A percentile compares a stretch with the other conserved stretches of the same genome.
Conservation (phyloP, 2,113 vertebrate genomes). For the Mastomys natalensis region DNA sequence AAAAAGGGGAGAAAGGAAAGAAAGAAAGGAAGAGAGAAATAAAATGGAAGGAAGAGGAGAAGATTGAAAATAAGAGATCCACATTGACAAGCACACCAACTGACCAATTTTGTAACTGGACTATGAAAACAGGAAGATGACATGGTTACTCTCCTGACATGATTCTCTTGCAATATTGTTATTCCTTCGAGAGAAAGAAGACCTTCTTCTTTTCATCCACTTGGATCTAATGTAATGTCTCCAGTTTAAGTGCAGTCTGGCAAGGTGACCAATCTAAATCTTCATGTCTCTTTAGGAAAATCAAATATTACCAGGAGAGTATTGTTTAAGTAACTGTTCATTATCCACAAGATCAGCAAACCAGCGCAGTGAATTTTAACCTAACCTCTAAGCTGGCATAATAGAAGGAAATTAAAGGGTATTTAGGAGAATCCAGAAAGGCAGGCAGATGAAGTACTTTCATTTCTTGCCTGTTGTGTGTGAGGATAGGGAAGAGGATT, state of each 20-base stretch:
- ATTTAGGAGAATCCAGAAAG: background rate
- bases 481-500: background rate
- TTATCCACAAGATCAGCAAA: background rate
- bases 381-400: background rate
- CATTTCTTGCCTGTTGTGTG: no score
- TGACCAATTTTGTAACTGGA: background rate
- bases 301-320: background rate
- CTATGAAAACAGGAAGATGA: background rate
- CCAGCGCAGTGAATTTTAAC: background rate
- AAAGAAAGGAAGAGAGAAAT: background rate
- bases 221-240: background rate
- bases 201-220: no score
- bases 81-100: background rate
- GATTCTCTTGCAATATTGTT: accelerated
- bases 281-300: background rate
- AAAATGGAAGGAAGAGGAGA: accelerated
- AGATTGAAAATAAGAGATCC: background rate
- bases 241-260: background rate
- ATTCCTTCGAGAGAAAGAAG: background rate
- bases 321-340: background rate
- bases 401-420: background rate
- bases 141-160: background rate
- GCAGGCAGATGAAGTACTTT: background rate
- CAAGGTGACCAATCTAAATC: background rate
- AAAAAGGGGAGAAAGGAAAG: no score